Evolutionary conservation across 1,140 invertebrate genomes (phyloP).

Genomic region (Oppia nitens): DNA sequence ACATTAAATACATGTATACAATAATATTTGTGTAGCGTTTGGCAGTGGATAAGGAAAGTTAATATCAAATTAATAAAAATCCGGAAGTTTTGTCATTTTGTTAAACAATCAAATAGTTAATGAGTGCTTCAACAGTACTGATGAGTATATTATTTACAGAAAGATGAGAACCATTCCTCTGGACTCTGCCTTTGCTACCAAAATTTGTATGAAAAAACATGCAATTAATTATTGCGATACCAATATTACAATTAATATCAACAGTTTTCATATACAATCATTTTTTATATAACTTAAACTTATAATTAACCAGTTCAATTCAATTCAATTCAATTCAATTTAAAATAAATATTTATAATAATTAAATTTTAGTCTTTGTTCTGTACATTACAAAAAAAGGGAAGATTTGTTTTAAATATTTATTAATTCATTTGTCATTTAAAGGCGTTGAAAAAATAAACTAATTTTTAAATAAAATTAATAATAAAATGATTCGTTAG

Average conservation of each 20-base stretch:
- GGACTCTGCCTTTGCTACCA: not conserved
- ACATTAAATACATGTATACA: not conserved
- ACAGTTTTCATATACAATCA: no score
- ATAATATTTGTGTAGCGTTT: not conserved
- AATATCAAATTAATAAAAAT: not conserved
- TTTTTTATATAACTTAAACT: not conserved
- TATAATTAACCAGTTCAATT: no score
- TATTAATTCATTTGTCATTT: no score
- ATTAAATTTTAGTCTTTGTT: not conserved
- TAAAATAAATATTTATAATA: no score
- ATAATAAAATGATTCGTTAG: not conserved
- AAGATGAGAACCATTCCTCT: not conserved
- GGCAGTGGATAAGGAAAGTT: not conserved
- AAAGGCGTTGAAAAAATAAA: no score
- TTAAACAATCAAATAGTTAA: no score
- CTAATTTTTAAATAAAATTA: not conserved
- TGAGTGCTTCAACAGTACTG: not conserved
- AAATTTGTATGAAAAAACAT: no score
- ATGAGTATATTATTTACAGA: not conserved
- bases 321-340: no score
- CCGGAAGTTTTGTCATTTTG: not conserved
- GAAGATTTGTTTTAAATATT: not conserved
- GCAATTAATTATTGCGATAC: not conserved
- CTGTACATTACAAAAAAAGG: not conserved
- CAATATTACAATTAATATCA: not conserved